Evolutionary conservation across 1,140 invertebrate genomes (phyloP).

Genomic region (Archivesica marissinica): DNA sequence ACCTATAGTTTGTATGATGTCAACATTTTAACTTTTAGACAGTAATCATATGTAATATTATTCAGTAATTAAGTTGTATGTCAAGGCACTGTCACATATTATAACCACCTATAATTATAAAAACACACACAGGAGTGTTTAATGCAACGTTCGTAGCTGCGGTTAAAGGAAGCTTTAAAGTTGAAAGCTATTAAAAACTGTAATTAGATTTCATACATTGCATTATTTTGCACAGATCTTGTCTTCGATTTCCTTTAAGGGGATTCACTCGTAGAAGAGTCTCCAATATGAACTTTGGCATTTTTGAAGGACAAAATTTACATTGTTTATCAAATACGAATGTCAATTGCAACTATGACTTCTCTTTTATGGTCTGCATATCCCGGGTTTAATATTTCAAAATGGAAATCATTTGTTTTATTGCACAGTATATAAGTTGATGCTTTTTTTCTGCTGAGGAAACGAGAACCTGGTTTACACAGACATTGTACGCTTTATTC

Average conservation of each 20-base stretch:
- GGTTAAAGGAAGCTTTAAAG: background rate
- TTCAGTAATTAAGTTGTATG: conserved; percentile 24
- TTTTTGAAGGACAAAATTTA: background rate
- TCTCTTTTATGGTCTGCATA: background rate
- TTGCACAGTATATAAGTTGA: conserved; percentile 4
- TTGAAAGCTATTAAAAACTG: background rate
- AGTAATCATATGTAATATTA: conserved; percentile 41
- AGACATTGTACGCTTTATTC: background rate
- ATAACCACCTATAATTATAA: conserved; percentile 15
- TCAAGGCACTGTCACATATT: background rate
- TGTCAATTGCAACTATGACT: background rate
- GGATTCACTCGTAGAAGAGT: background rate
- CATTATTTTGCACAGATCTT: too few relatives aligned
- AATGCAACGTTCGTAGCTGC: background rate
- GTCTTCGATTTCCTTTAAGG: background rate
- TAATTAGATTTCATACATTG: too few relatives aligned
- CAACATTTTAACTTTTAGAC: conserved; percentile 27
- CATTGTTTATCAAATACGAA: background rate
- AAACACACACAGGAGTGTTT: background rate
- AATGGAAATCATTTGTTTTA: background rate
- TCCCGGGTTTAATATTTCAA: too few relatives aligned
- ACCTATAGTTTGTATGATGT: conserved; percentile 27
- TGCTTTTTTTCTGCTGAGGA: background rate
- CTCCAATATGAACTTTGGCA: background rate
- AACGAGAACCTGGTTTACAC: background rate